Conservation (phyloP, 2,888 invertebrate genomes). For the Tetragnatha montana region DNA sequence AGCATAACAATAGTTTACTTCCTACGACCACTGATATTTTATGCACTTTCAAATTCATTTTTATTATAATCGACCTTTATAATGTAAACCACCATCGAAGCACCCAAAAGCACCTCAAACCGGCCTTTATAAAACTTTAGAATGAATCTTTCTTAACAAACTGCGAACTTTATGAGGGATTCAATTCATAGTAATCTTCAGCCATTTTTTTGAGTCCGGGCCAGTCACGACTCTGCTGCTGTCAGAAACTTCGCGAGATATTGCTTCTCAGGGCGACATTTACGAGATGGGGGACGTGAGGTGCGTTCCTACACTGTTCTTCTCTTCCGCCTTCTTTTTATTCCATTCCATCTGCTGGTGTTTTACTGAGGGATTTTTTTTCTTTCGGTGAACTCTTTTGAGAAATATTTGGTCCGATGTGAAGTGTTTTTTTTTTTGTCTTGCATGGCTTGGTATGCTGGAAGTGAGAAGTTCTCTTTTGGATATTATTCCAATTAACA, state of each 20-base stretch:
- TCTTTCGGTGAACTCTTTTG: conserved; percentile 12
- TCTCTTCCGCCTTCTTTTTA: conserved; percentile 1
- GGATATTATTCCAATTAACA: not conserved
- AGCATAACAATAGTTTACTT: no score
- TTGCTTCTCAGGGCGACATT: conserved; percentile 27
- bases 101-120: no score
- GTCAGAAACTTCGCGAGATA: conserved; percentile 43
- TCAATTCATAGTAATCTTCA: conserved; percentile 8
- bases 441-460: not conserved
- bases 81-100: no score
- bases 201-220: not conserved
- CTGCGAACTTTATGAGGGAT: not conserved
- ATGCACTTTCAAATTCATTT: no score
- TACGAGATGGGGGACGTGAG: conserved; percentile 17
- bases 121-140: no score
- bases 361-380: conserved; percentile 11
- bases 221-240: conserved; percentile 23
- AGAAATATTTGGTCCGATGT: not conserved
- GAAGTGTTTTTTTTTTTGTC: not conserved
- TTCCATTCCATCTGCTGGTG: conserved; percentile 30
- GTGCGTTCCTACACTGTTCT: conserved; percentile 23
- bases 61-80: no score
- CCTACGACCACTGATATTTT: no score
- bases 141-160: not conserved
- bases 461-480: not conserved